Base-by-base conservation (phyloP, 2,797 vertebrate species). In the Pseudochaenichthys georgianus region DNA sequence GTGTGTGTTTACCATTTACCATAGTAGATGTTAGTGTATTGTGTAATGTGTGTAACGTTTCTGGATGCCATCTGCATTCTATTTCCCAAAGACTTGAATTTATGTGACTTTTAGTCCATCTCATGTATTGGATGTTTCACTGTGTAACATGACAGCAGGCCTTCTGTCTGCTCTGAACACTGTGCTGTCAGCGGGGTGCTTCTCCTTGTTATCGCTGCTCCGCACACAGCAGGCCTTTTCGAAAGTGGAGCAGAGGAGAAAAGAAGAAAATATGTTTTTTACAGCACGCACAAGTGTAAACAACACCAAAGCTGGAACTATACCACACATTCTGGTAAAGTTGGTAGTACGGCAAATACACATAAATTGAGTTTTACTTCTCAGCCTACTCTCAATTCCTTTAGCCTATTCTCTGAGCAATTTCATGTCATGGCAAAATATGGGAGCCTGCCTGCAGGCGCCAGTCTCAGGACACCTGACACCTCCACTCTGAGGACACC, bases 1-100 rank as follows among this genome's bases (percentile, higher is more conserved):
- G 34, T 72, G 52, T 82, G 78, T 66, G 72, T 69, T 13, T 38
- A 15, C 13, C 3, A 23, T 28, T 28, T 28, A 28, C 23, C 31
- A 16, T 4, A 64, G 38, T 70, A 17, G 53, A 55, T 60, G 71
- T 78, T 38, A 64, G 55, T 74, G 72, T 75, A 12, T 38, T 46
- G 13, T 23, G 9, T 28, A 28, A 28, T 28, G 23, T 28, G 23
- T 28, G 23, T 28, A 28, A 23, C 2, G 3, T 51, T n/a, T 64
- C 46, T 74, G 50, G 69, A 63, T 71, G 46, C 60, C 67, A 64
- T 80, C 60, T 57, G 65, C 57, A 41, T 67, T 63, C n/a, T 71
- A 15, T 70, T 61, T 67, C 69, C n/a, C 50, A 63, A 38, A 60
- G 21, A 47, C 57, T 23, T 31, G 0, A 65, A 75, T 71, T 50